A percentile compares a stretch with the other conserved stretches of the same genome.
These are phyloP conservation scores for Meteorus cinctellus DNA, from an alignment of 2,888 invertebrate species.

Conservation along the genomic window DNA sequence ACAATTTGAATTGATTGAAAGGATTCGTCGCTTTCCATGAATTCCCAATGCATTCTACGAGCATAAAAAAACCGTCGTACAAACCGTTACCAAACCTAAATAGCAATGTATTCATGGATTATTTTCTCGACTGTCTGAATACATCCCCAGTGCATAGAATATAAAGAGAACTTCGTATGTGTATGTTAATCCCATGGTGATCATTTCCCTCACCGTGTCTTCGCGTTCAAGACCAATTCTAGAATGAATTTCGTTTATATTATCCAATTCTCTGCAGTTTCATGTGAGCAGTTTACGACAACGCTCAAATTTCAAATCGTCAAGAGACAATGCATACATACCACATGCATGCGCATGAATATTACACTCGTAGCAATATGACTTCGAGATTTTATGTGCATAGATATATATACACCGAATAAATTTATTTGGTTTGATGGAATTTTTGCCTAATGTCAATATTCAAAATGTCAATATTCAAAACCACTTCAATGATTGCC, in stretches of 20 bases:
- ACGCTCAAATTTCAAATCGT: slow-evolving; percentile 14
- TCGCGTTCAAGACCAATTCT: slow-evolving; percentile 16
- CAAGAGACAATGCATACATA: background rate
- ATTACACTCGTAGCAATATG: background rate
- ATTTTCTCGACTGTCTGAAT: background rate
- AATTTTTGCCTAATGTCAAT: no score
- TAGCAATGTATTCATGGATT: background rate
- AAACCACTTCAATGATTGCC: no score
- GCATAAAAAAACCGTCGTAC: background rate
- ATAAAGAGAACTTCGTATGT: background rate
- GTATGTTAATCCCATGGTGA: slow-evolving; percentile 30
- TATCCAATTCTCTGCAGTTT: slow-evolving; percentile 1
- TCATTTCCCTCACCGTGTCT: slow-evolving; percentile 31
- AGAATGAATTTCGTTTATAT: slow-evolving; percentile 3
- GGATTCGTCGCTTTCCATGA: no score
- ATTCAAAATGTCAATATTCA: no score
- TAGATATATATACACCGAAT: no score
- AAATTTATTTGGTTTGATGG: no score
- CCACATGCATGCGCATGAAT: slow-evolving; percentile 1
- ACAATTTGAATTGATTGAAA: no score
- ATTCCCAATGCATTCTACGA: no score
- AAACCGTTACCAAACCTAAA: background rate
- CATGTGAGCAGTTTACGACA: slow-evolving; percentile 15
- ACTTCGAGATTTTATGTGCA: no score
- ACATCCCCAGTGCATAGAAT: background rate